phyloP scores from a whole-genome alignment of 2,888 invertebrate species.

The Yponomeuta evonymella region DNA sequence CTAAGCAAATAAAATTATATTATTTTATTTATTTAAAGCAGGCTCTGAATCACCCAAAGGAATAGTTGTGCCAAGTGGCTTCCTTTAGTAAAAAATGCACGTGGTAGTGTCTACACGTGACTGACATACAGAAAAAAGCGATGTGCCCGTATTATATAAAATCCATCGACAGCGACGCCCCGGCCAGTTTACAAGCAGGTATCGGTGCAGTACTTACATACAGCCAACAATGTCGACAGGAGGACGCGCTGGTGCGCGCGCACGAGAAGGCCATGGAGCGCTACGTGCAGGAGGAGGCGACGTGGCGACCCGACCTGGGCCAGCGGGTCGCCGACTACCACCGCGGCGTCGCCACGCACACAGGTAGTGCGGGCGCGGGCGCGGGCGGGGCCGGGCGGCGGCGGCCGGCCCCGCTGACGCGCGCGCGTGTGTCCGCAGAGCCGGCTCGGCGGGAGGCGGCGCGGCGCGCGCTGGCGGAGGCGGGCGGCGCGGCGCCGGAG shows the following conservation, averaged over 20 bases:
- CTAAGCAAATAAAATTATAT: too few species aligned
- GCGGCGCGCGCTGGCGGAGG: constrained; percentile 19
- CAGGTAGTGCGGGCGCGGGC: constrained; percentile 31
- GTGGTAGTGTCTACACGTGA: too few species aligned
- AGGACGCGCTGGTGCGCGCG: constrained; percentile 51
- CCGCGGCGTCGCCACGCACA: constrained; percentile 37
- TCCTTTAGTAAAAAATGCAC: too few species aligned
- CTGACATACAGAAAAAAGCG: too few species aligned
- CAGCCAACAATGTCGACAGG: constrained; percentile 31
- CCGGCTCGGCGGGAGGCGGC: neutral
- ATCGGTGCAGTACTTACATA: neutral
- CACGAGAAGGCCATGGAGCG: constrained; percentile 52
- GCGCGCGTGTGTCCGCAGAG: neutral
- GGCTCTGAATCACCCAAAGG: too few species aligned
- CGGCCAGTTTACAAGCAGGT: neutral
- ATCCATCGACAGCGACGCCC: too few species aligned
- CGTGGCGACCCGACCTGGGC: constrained; percentile 44
- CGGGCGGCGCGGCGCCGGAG: constrained; percentile 5
- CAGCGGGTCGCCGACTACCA: constrained; percentile 51
- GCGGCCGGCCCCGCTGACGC: neutral
- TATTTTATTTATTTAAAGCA: too few species aligned
- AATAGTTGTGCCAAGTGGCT: too few species aligned
- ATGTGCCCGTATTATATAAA: too few species aligned
- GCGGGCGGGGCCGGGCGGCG: too few species aligned
- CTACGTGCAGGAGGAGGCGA: constrained; percentile 33